Conservation (phyloP, 2,797 vertebrate genomes). For the Pagetopsis macropterus region DNA sequence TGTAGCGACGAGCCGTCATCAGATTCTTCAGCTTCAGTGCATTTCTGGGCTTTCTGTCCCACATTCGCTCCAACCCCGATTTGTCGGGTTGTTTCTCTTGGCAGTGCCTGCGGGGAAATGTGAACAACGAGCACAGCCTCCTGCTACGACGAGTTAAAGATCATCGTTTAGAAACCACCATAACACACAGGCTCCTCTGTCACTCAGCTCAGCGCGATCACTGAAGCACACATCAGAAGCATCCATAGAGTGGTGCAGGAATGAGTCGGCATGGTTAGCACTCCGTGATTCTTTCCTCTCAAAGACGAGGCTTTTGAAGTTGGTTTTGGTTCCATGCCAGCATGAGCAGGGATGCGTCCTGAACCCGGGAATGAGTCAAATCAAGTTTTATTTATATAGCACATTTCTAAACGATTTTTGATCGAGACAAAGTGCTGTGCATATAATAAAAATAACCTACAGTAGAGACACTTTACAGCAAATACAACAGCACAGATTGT, state of each 20-base stretch:
- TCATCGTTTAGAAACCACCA: constrained; percentile 30
- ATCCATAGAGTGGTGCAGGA: background rate
- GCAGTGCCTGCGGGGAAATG: constrained; percentile 28
- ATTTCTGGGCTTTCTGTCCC: constrained; percentile 50
- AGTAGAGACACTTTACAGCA: too few species aligned
- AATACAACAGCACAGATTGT: too few species aligned
- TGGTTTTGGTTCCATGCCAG: too few species aligned
- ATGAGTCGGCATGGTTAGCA: too few species aligned
- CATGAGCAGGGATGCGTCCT: too few species aligned
- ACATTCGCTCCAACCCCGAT: constrained; percentile 60
- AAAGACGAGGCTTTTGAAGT: too few species aligned
- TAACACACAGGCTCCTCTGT: constrained; percentile 8
- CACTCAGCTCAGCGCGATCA: constrained; percentile 49
- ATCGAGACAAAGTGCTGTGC: too few species aligned
- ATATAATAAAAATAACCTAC: too few species aligned
- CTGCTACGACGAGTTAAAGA: constrained; percentile 21
- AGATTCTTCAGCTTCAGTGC: constrained; percentile 56
- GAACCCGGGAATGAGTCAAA: too few species aligned
- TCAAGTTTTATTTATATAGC: too few species aligned
- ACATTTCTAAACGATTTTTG: too few species aligned
- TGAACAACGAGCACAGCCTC: constrained; percentile 25
- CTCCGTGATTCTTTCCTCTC: too few species aligned
- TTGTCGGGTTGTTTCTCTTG: constrained; percentile 26
- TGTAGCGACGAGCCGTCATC: constrained; percentile 30
- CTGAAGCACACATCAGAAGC: constrained; percentile 34